Base-by-base conservation (phyloP, 1,140 invertebrate species). In the Pentalonia nigronervosa region DNA sequence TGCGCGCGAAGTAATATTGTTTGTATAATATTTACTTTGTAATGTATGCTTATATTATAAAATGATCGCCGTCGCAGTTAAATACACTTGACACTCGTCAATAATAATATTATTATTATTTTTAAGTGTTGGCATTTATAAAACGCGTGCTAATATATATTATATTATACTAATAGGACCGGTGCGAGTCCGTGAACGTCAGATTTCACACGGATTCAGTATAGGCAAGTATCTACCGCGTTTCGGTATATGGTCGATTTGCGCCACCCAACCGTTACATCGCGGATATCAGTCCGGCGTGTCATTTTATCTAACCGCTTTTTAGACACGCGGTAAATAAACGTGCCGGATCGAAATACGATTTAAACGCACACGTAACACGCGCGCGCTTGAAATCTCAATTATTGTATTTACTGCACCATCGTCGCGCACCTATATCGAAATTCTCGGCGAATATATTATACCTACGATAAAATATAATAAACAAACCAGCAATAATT, bases 271-370 rank as follows among this genome's bases (percentile, higher is more conserved):
- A 50, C 86, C 47, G 76, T 83, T 60, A 48, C 76, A 50, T 41
- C 25, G 56, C 90, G 47, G 88, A 9, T 47, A 48, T 83, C 91
- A 41, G 86, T 53, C 86, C 47, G 86, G 86, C 87, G 87, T 89
- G 87, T 36, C 87, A 89, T 89, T 89, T 36, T 25, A 53, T 92
- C 90, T 92, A 93, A 93, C 91, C 76, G 91, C 76, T 93, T 93
- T 93, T 93, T 93, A 93, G 67, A 93, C 60, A 67, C 91, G 81
- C 91, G 90, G 67, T 41, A 86, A 86, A 93, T 89, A n/a, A 67
- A 67, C 60, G 7, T 20, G 91, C 91, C 91, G 91, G 36, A 93
- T 93, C 91, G 91, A 93, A 93, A 93, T 23, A n/a, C 87, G 87
- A 81, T 92, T 92, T 92, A 23, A 92, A 92, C 76, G 47, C 76